Conservation (phyloP, 1,140 invertebrate genomes). For the Penaeus vannamei region DNA sequence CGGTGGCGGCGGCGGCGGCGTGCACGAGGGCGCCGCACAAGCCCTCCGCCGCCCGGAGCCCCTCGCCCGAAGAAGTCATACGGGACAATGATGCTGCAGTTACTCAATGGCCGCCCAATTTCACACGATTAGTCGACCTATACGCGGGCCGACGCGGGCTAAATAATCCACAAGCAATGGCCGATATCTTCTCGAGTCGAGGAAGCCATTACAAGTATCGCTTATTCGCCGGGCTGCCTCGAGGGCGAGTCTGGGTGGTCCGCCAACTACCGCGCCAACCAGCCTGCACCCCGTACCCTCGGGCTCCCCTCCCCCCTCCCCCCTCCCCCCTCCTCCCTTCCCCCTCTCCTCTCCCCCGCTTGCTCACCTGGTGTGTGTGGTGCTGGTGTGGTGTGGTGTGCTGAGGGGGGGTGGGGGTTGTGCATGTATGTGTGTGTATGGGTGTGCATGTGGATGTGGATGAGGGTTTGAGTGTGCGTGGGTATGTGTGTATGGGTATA, state of each 20-base stretch:
- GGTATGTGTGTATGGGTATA: too few species aligned
- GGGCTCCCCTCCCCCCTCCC: neutral
- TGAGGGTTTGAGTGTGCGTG: too few species aligned
- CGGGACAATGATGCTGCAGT: constrained; percentile 1
- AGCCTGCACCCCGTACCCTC: neutral
- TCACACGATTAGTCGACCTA: constrained; percentile 25
- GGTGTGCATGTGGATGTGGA: too few species aligned
- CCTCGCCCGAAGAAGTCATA: neutral
- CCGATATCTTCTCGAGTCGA: constrained; percentile 1
- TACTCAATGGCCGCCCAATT: constrained; percentile 18
- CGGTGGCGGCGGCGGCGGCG: neutral
- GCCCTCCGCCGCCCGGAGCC: neutral
- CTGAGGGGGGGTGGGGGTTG: too few species aligned
- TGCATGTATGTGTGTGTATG: too few species aligned
- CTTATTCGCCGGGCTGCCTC: neutral
- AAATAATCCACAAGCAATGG: constrained; percentile 11
- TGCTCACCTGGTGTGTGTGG: too few species aligned
- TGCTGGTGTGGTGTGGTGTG: too few species aligned
- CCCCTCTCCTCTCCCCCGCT: neutral
- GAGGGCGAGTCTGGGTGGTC: too few species aligned
- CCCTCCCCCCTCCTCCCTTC: neutral
- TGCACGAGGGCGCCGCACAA: neutral
- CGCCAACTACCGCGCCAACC: neutral
- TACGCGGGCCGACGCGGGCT: neutral
- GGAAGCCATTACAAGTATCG: constrained; percentile 11